Evolutionary conservation across 2,113 vertebrate genomes (phyloP).

Genomic region (Phyllostomus hastatus): DNA sequence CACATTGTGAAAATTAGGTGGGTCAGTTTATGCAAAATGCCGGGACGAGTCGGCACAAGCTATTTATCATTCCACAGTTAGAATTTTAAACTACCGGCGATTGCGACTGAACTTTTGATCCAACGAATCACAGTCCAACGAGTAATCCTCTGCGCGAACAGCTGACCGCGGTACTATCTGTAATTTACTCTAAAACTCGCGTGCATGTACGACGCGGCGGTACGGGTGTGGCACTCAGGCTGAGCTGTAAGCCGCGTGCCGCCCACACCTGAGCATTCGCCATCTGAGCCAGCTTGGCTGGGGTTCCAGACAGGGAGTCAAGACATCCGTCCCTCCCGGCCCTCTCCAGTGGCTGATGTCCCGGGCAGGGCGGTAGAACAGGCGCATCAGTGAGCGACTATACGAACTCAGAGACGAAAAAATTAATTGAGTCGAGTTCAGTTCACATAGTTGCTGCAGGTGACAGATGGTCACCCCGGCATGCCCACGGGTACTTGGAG

Average conservation of each 20-base stretch:
- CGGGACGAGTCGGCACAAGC: not conserved
- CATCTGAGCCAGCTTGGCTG: not conserved
- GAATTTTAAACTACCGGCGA: not conserved
- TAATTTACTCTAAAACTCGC: not conserved
- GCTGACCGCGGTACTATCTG: not conserved
- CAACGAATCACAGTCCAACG: not conserved
- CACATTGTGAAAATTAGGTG: not conserved
- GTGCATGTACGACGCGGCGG: not conserved
- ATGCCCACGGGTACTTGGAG: not conserved
- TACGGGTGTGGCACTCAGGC: not conserved
- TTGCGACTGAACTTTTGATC: not conserved
- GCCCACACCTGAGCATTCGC: not conserved
- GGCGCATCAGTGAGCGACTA: not conserved
- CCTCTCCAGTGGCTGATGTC: not conserved
- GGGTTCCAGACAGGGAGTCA: not conserved
- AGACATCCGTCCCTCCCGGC: not conserved
- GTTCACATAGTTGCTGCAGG: not conserved
- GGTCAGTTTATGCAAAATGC: not conserved
- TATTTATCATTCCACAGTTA: not conserved
- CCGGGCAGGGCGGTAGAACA: not conserved
- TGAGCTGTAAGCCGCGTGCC: not conserved
- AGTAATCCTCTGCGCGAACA: not conserved
- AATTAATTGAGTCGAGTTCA: not conserved
- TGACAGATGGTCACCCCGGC: not conserved
- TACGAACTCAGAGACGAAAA: not conserved